Evolutionary conservation across 1,140 invertebrate species (phyloP).

Genomic region (Heliconius hewitsoni): DNA sequence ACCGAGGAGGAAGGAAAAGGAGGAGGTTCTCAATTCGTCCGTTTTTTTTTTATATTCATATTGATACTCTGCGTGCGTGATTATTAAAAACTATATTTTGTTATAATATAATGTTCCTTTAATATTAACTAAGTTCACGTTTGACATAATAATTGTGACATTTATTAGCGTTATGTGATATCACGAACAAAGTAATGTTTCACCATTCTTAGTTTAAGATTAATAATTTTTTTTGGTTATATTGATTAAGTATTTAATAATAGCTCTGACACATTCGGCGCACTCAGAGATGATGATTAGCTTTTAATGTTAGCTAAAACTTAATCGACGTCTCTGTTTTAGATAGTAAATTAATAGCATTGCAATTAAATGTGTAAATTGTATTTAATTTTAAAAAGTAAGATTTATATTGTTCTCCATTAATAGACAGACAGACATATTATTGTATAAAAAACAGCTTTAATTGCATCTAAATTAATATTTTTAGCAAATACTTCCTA

Average conservation of each 20-base stretch:
- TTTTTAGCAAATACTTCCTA: too few species aligned
- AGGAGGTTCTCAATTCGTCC: too few species aligned
- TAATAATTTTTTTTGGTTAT: too few species aligned
- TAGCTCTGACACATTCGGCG: neutral
- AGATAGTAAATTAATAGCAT: neutral
- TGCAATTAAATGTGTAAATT: neutral
- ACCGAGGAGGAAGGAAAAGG: too few species aligned
- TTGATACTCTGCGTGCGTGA: neutral
- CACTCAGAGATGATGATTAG: neutral
- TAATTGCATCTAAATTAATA: neutral
- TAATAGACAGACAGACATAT: too few species aligned
- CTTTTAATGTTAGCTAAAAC: neutral
- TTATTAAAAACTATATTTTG: neutral
- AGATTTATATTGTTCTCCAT: too few species aligned
- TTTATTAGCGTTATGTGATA: constrained; percentile 17
- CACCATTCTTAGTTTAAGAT: neutral
- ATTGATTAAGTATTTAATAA: neutral
- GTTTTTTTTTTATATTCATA: too few species aligned
- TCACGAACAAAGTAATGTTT: constrained; percentile 7
- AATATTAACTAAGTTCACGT: neutral
- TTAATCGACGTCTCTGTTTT: neutral
- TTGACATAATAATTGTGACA: constrained; percentile 20
- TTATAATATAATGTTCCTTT: neutral
- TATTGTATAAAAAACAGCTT: neutral
- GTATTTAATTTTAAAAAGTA: neutral